Evolutionary conservation across 2,888 invertebrate genomes (phyloP).

Genomic region (Zaprionus bogoriensis): DNA sequence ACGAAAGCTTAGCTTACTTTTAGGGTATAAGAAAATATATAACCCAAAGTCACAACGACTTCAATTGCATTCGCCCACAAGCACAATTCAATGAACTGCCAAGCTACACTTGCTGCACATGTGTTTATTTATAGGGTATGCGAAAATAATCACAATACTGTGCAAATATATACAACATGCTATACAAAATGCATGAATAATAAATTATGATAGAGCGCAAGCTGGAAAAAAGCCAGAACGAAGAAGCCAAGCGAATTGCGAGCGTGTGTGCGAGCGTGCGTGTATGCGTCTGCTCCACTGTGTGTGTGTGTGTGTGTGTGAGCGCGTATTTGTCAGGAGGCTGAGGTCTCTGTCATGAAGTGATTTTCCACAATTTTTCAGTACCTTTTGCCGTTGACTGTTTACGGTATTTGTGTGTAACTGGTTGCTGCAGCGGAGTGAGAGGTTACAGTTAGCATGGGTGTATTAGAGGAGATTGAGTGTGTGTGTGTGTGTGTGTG

Average conservation of each 20-base stretch:
- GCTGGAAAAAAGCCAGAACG: background rate
- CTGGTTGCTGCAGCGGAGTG: background rate
- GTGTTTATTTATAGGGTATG: slow-evolving; percentile 15
- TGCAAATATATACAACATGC: slow-evolving; percentile 28
- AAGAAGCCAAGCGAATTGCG: background rate
- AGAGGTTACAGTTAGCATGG: too few species aligned
- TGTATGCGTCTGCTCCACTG: background rate
- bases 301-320: slow-evolving; percentile 1
- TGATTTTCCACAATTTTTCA: slow-evolving; percentile 71
- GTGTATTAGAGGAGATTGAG: background rate
- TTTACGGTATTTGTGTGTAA: slow-evolving; percentile 14
- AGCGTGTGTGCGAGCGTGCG: background rate
- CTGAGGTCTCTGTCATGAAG: slow-evolving; percentile 58
- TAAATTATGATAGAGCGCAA: slow-evolving; percentile 61
- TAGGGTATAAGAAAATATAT: too few species aligned
- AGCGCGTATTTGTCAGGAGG: slow-evolving; percentile 3
- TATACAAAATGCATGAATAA: slow-evolving; percentile 69
- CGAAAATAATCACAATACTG: slow-evolving; percentile 40
- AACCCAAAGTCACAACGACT: too few species aligned
- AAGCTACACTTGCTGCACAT: background rate
- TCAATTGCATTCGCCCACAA: too few species aligned
- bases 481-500: background rate
- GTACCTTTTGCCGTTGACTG: slow-evolving; percentile 36
- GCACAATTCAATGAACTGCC: background rate
- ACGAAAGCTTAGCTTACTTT: too few species aligned